Percentiles rank a stretch among this genome's conserved stretches.
Evolutionary conservation across 2,113 vertebrate species (phyloP).

Genomic region (Alaudala cheleensis): DNA sequence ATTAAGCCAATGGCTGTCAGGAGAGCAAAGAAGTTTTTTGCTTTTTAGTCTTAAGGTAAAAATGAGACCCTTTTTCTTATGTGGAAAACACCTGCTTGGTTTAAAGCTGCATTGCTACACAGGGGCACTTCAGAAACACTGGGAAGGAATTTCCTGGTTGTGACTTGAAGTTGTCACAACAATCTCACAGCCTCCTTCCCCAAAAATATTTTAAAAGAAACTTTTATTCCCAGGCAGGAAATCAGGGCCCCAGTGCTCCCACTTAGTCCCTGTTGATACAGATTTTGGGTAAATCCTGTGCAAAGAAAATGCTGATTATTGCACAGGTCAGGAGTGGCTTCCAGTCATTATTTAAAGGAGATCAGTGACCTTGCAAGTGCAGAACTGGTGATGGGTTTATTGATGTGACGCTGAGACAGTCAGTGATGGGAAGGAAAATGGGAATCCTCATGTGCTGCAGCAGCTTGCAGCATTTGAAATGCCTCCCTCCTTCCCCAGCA

Average conservation of each 20-base stretch:
- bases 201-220: not conserved
- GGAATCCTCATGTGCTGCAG: not conserved
- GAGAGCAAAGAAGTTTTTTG: too few species aligned
- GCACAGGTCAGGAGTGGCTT: not conserved
- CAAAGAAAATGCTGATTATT: not conserved
- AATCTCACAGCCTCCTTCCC: not conserved
- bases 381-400: not conserved
- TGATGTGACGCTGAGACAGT: not conserved
- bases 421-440: not conserved
- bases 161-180: not conserved
- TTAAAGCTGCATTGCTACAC: too few species aligned
- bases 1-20: too few species aligned
- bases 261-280: not conserved
- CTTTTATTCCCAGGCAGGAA: not conserved
- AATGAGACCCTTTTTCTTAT: too few species aligned
- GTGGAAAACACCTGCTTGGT: too few species aligned
- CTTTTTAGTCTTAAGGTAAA: too few species aligned
- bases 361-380: not conserved
- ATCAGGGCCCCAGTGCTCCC: not conserved
- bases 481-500: not conserved
- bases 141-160: not conserved
- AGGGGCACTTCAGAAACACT: not conserved
- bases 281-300: not conserved
- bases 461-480: not conserved
- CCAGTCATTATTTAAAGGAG: not conserved